phyloP scores from a whole-genome alignment of 2,113 vertebrate species.

The Leptobrachium leishanense region DNA sequence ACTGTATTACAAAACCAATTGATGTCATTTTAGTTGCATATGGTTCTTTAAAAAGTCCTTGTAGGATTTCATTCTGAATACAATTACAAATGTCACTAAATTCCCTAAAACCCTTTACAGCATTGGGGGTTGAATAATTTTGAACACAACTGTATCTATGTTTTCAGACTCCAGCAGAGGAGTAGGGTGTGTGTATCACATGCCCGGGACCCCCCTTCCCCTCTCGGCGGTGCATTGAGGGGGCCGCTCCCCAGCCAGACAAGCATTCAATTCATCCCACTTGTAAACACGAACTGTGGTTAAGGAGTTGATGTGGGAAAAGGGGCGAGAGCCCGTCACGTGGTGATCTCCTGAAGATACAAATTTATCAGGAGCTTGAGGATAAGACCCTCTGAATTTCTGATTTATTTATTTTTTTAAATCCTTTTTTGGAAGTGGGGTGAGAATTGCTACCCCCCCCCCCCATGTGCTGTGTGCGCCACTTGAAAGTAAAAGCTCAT shows the following conservation, averaged over 20 bases:
- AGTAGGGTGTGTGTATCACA: not conserved
- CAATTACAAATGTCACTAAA: too few species aligned
- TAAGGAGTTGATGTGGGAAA: slow-evolving; percentile 11
- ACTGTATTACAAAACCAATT: too few species aligned
- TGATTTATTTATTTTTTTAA: too few species aligned
- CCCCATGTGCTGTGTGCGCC: too few species aligned
- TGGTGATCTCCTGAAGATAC: not conserved
- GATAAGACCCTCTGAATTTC: not conserved
- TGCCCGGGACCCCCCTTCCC: not conserved
- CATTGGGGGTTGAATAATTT: too few species aligned
- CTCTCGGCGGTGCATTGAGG: not conserved
- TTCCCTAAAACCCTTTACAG: too few species aligned
- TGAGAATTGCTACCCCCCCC: not conserved
- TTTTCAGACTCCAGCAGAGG: not conserved
- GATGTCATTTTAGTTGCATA: too few species aligned
- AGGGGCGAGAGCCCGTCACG: not conserved
- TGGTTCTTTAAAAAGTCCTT: too few species aligned
- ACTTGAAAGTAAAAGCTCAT: not conserved
- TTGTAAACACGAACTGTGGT: slow-evolving; percentile 11
- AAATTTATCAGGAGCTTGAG: not conserved
- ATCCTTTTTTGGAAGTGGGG: not conserved
- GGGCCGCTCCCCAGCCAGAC: not conserved
- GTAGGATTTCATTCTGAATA: too few species aligned
- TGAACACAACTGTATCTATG: too few species aligned
- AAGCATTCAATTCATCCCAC: slow-evolving; percentile 20